Evolutionary conservation across 2,888 invertebrate species (phyloP), one percentile per base, ranked within the genome.

Genomic region (Chalcis sispes): DNA sequence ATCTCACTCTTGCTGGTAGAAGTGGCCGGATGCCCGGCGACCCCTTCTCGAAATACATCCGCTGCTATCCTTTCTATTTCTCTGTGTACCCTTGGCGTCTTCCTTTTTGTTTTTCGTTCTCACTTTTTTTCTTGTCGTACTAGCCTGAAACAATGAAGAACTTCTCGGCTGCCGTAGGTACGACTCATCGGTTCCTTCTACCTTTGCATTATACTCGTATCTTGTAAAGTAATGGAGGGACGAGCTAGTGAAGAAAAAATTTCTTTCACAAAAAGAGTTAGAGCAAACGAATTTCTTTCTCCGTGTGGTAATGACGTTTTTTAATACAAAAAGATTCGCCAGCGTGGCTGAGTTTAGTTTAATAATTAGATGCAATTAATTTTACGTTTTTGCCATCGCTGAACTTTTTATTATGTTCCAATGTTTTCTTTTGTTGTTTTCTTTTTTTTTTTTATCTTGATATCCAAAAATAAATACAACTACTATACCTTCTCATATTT

Each of bases 351-450:
- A 52, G 18, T 46, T 56, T 67, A 48, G 46, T 1, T 0, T 56
- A 56, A 74, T 69, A 64, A 74, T 69, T 74, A 74, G 56, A 62
- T 25, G 62, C 61, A 48, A 69, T 74, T 69, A 48, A 69, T 69
- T 74, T 74, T 64, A 48, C 64, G 69, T 74, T n/a, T n/a, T 69
- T 58, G 69, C 54, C 10, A 1, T 7, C 0, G 15, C n/a, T 40
- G n/a, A 40, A 52, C 36, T 52, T 67, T 59, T 4, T 58, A 65
- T 46, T 46, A 56, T 15, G 3, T 10, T 15, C 46, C 20, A 46
- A 46, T 18, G 46, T 58, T 72, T 59, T 58, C 48, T 72, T 66
- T 65, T 7, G 23, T 18, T 27, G 27, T 59, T 48, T 56, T 54
- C 18, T 42, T 42, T 4, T 42, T 42, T 42, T 42, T n/a, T n/a